Percentiles rank a stretch among this genome's conserved stretches.
Conservation (phyloP, 2,797 vertebrate species). For the Tympanoctomys barrerae region DNA sequence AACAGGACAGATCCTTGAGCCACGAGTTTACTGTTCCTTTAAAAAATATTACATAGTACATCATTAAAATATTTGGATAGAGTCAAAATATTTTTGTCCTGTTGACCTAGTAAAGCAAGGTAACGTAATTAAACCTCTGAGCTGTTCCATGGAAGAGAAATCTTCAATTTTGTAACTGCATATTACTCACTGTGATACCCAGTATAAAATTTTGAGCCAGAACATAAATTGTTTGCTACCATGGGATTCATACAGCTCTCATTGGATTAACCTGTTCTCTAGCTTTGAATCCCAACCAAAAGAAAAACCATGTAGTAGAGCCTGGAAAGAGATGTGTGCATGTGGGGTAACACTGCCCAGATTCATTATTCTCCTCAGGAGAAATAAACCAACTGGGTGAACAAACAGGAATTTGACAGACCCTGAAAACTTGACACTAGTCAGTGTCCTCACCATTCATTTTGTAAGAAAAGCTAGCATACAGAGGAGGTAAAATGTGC, state of each 20-base stretch:
- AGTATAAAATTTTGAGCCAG: not conserved
- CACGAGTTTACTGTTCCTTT: not conserved
- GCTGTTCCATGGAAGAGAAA: not conserved
- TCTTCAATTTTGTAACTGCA: not conserved
- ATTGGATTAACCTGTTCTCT: slow-evolving; percentile 26
- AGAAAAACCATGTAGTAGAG: not conserved
- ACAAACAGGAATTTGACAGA: not conserved
- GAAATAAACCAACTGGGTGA: not conserved
- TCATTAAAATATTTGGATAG: not conserved
- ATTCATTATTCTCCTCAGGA: not conserved
- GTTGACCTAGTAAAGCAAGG: not conserved
- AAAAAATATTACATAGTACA: not conserved
- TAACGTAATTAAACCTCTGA: not conserved
- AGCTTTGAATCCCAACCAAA: not conserved
- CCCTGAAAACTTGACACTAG: not conserved
- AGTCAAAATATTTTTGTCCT: not conserved
- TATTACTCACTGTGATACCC: not conserved
- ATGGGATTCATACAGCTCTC: not conserved
- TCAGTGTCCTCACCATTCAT: not conserved
- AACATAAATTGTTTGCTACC: not conserved
- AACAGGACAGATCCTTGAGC: not conserved
- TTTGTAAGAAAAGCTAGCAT: not conserved
- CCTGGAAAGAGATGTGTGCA: not conserved
- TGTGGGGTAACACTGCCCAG: not conserved
- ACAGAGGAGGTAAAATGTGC: not conserved